These are phyloP conservation scores for Daphoenositta chrysoptera DNA, from an alignment of 2,113 vertebrate genomes.

Conservation along the genomic window DNA sequence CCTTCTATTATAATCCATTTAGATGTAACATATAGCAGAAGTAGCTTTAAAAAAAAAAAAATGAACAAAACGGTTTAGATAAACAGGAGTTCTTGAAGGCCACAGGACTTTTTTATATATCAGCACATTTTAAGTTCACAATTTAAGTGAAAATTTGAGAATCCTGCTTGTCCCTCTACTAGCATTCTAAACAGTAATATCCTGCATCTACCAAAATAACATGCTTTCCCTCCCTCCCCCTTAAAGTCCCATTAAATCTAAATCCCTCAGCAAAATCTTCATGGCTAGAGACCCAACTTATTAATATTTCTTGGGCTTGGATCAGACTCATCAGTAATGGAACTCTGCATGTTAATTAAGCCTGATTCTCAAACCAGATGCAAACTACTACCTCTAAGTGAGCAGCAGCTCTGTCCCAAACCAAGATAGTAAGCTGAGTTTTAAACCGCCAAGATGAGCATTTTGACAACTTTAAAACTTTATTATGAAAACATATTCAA, in stretches of 20 bases:
- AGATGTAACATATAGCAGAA: slow-evolving; percentile 34
- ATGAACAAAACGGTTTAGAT: not conserved
- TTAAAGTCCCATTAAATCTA: not conserved
- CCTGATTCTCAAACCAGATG: not conserved
- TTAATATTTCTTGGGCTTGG: not conserved
- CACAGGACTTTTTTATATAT: not conserved
- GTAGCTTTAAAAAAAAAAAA: not conserved
- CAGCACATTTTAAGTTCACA: not conserved
- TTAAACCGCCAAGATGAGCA: not conserved
- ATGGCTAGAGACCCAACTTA: not conserved
- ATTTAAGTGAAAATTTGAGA: not conserved
- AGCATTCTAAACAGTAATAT: no score
- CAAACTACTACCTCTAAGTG: not conserved
- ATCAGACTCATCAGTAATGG: not conserved
- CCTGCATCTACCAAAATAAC: not conserved
- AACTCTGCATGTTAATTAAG: not conserved
- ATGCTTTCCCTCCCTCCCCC: accelerated
- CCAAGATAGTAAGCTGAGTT: not conserved
- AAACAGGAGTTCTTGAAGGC: not conserved
- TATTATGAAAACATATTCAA: not conserved
- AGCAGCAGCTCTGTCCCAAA: not conserved
- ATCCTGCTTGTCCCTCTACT: no score
- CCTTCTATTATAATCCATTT: slow-evolving; percentile 55
- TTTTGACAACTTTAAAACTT: not conserved
- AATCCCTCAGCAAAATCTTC: not conserved